phyloP scores from a whole-genome alignment of 2,888 invertebrate species.

The Papilio elwesi region DNA sequence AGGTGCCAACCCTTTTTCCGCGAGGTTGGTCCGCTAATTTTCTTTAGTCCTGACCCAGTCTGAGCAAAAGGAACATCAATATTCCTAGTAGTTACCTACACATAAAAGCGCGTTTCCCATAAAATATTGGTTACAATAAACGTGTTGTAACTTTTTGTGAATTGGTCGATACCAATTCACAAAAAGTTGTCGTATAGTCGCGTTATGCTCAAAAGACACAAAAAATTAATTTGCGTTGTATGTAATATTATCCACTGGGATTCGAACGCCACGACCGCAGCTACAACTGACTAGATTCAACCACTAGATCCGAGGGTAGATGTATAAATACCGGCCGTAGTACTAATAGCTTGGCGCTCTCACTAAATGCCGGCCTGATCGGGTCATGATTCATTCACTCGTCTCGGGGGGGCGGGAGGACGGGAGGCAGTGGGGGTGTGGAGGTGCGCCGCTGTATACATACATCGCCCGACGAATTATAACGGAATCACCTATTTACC shows the following conservation, averaged over 20 bases:
- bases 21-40: no score
- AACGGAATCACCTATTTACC: conserved; percentile 32
- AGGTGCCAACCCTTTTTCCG: no score
- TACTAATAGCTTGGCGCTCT: conserved; percentile 38
- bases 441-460: conserved; percentile 10
- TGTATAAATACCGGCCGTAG: conserved; percentile 45
- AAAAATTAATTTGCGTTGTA: no score
- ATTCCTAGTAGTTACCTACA: no score
- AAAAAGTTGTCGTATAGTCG: no score
- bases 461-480: conserved; percentile 25
- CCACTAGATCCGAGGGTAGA: background rate
- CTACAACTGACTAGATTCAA: background rate
- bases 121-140: no score
- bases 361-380: conserved; percentile 43
- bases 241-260: background rate
- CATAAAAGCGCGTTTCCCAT: no score
- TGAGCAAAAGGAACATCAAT: no score
- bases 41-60: no score
- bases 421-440: conserved; percentile 31
- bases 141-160: no score
- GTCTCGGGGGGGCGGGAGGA: conserved; percentile 45
- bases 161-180: no score
- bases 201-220: no score
- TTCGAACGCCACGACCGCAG: background rate
- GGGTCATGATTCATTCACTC: conserved; percentile 68